Conservation (phyloP, 2,888 invertebrate species). For the Bombyx huttoni region DNA sequence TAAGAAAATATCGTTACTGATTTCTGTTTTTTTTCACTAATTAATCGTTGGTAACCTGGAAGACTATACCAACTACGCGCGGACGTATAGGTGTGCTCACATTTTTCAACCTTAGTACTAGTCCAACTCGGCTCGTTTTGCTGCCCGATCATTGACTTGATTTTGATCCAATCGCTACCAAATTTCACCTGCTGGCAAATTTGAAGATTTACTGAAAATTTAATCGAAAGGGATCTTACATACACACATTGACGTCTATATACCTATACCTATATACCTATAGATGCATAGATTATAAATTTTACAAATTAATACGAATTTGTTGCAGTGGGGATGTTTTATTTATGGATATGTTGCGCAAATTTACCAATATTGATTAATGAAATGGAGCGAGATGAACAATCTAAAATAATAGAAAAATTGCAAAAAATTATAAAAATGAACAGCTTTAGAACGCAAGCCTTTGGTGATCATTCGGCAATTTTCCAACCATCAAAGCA, state of each 20-base stretch:
- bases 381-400: conserved; percentile 51
- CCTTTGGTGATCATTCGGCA: background rate
- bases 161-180: no score
- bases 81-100: no score
- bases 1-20: no score
- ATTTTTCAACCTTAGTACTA: no score
- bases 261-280: no score
- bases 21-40: no score
- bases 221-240: background rate
- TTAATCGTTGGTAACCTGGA: no score
- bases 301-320: background rate
- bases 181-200: no score
- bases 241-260: background rate
- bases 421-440: conserved; percentile 33
- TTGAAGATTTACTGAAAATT: no score
- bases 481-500: background rate
- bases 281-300: background rate
- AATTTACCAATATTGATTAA: conserved; percentile 53
- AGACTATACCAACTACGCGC: no score
- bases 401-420: conserved; percentile 39
- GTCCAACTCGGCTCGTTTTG: no score
- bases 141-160: no score
- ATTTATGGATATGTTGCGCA: conserved; percentile 54
- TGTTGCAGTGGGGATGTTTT: conserved; percentile 55
- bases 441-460: conserved; percentile 13